Base-by-base conservation (phyloP, 2,797 vertebrate species). In the Pogoniulus pusillus region DNA sequence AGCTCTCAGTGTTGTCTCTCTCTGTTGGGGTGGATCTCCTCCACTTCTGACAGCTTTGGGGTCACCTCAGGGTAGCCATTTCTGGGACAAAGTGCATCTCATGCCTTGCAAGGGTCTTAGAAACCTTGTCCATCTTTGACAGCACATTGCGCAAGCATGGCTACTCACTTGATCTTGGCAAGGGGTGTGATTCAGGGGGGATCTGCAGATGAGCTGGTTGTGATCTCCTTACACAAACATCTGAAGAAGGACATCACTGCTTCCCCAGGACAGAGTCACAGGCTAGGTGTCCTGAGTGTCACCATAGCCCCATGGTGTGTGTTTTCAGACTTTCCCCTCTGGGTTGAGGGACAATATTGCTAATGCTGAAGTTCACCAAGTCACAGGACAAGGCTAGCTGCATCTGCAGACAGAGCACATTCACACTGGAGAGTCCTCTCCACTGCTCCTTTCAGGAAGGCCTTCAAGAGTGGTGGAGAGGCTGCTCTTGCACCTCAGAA, bases 101-200 rank as follows among this genome's bases (percentile, higher is more conserved):
- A 1, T 4, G 6, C n/a, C 54, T 71, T 22, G 34, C 1, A 4
- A 34, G 22, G 12, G 9, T 34, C 43, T 80, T 1, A 1, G 20
- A 29, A 51, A 41, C 4, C 6, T 0, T 2, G 13, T 71, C 75
- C 5, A 1, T 53, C 53, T 54, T 51, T 18, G 51, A 34, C 2
- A 1, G 34, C 3, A 1, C 1, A 2, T 34, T 60, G 14, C 18
- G 27, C 15, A 19, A 27, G 39, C 5, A 0, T 7, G 45, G 59
- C 37, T 35, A 26, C 23, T 49, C 8, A 0, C 9, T 13, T 70
- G 2, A 0, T 54, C 60, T 54, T 3, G 7, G 30, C 23, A 29
- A 16, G 68, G 34, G 10, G n/a, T 10, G 6, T 6, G 16, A 53
- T 77, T 27, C 6, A 19, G 37, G 29, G 39, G 32, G 57, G 29